Evolutionary conservation across 1,140 invertebrate genomes (phyloP), one percentile per base, ranked within the genome.

Genomic region (Sminthurides bifidus): DNA sequence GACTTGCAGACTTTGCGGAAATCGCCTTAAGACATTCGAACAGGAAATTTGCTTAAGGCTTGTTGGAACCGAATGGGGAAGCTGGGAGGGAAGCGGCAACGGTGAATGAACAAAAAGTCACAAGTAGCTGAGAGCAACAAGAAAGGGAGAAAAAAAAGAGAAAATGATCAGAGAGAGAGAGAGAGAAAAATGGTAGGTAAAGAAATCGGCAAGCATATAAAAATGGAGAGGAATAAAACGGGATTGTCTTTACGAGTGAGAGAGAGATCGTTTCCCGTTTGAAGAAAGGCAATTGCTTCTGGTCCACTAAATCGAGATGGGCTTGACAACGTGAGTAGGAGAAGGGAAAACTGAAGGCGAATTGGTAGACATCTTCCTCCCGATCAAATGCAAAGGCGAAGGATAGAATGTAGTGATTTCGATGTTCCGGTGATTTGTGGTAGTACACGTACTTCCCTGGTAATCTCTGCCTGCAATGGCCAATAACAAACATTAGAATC

Each of bases 371-470:
- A 65, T 88, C 85, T 60, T 87, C 82, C 71, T 95, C 92, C 44
- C 80, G 79, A 73, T 97, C 92, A 68, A 98, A 98, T 19, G 82
- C 83, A 69, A 96, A 95, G 0, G 88, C 83, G 71, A 97, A 86
- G 61, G 89, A 94, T 21, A 98, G 77, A 5, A 98, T 84, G 69
- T 93, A 92, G 57, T 94, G 85, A 51, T 90, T 85, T 52, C 85
- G 81, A 70, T 98, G 93, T 58, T 85, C 79, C 12, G 84, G 74
- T 23, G 92, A 96, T 54, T 82, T 80, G 73, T 96, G 93, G 69
- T 95, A 98, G 70, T 91, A 97, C 0, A 96, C 84, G 69, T 92
- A 76, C 35, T 85, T 79, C 40, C 81, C 78, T n/a, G 86, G 82
- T 63, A 94, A 79, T 26, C 86, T 73, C 66, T 82, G 84, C 90